Conservation (phyloP, 2,113 vertebrate species). For the Macquaria ambigua region DNA sequence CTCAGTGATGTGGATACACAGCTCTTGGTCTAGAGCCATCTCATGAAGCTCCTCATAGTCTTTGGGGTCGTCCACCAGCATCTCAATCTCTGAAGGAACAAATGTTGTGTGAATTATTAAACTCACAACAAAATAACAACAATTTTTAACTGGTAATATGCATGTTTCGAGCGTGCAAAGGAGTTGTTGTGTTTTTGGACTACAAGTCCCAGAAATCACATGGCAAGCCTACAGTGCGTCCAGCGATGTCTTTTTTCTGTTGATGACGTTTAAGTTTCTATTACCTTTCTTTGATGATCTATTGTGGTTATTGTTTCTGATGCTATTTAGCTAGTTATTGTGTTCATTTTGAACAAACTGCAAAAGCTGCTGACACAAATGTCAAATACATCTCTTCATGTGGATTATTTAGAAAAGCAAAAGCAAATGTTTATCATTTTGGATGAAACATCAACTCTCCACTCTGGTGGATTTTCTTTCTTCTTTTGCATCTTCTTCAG, state of each 20-base stretch:
- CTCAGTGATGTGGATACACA: conserved; percentile 98
- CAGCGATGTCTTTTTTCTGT: no score
- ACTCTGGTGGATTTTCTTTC: no score
- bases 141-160: background rate
- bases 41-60: conserved; percentile 93
- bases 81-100: conserved; percentile 92
- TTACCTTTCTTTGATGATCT: no score
- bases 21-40: conserved; percentile 91
- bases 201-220: background rate
- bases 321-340: background rate
- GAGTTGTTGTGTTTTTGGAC: background rate
- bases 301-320: background rate
- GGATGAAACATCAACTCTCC: background rate
- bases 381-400: background rate
- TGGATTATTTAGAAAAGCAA: background rate
- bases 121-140: background rate
- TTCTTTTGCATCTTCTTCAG: no score
- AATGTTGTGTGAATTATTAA: background rate
- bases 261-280: no score
- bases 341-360: no score
- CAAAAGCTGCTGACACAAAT: no score
- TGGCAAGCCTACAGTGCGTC: background rate
- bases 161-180: background rate
- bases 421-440: background rate
- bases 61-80: conserved; percentile 98